Evolutionary conservation across 2,113 vertebrate species (phyloP), one percentile per base, ranked within the genome.

Genomic region (Chaetops frenatus): DNA sequence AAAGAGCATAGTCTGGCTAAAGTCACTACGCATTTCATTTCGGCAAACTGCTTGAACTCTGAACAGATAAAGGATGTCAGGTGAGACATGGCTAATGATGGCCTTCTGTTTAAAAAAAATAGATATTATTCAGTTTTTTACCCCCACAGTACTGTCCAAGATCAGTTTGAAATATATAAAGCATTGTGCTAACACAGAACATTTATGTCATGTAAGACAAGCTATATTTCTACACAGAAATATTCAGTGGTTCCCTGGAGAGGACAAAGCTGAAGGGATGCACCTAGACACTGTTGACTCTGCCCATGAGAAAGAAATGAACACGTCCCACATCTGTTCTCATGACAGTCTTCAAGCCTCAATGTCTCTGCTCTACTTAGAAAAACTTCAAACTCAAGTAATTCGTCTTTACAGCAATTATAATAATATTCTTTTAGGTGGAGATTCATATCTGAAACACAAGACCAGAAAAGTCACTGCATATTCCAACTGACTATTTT

Each of bases 1-100:
- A 95, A 99, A 99, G 83, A 99, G 98, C 99, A 99, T 99, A 77
- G 99, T 99, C 96, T 99, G 99, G 97, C 99, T 99, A 98, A 99
- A 99, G 98, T 99, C 99, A 77, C 99, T 99, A 96, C 99, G 98
- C 98, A 99, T 99, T 98, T 99, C 99, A 36, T 99, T 99, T 93
- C 97, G 98, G 96, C 99, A 99, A 92, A 99, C 98, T 8, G 99
- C 98, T 98, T 99, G 99, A 71, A 99, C 99, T 73, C 99, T 98
- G 97, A 99, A 99, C 96, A 99, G 98, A 97, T 99, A 99, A 79
- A 99, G 98, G 94, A 99, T 99, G 80, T 99, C 99, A 14, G 98
- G 97, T 77, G 99, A 99, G 94, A 99, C 98, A 4, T 99, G 99
- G 95, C 98, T 98, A 84, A 99, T 99, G 97, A 99, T 94, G 76